Base-by-base conservation (phyloP, 2,888 invertebrate species). In the Cheilosia vernalis region DNA sequence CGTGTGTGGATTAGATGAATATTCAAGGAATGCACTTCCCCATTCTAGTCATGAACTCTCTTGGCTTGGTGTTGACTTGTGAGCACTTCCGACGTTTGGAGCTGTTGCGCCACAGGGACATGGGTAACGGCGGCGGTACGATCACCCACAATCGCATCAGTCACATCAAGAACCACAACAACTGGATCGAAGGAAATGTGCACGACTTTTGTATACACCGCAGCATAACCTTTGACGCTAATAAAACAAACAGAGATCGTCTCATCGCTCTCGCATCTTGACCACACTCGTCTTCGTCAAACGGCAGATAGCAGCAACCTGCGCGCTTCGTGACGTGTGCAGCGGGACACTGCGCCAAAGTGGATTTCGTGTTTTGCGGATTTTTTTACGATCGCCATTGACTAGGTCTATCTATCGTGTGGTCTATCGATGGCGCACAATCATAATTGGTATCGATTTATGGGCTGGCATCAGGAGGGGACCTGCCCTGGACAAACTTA, bases 371-470 rank as follows among this genome's bases (percentile, higher is more conserved):
- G 66, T 76, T 55, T 73, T 42, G 42, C 17, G 24, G 33, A 74
- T 6, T 49, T 76, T 60, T 79, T 85, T 85, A 80, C 55, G 84
- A 66, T 66, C 61, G 27, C 63, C 44, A 33, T 74, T 42, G 73
- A 67, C 27, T 27, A 40, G n/a, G n/a, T 21, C 21, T 74, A 60
- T 78, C 77, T 77, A 83, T 78, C 63, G 79, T 60, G 79, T 51
- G 73, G 74, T 67, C 70, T 76, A 66, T 76, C 70, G 70, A 76
- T 66, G 70, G 80, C 44, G 69, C 53, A 30, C 79, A 84, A 74
- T 79, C 80, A 77, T 81, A 85, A 85, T 85, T 85, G 85, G 80
- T 56, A 72, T 77, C 76, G 74, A 79, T 80, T 79, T 79, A 51
- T 69, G 44, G 69, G 55, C 24, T 51, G 60, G 10, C 53, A 53